Base-by-base conservation (phyloP, 2,113 vertebrate genomes). In the Meriones unguiculatus region DNA sequence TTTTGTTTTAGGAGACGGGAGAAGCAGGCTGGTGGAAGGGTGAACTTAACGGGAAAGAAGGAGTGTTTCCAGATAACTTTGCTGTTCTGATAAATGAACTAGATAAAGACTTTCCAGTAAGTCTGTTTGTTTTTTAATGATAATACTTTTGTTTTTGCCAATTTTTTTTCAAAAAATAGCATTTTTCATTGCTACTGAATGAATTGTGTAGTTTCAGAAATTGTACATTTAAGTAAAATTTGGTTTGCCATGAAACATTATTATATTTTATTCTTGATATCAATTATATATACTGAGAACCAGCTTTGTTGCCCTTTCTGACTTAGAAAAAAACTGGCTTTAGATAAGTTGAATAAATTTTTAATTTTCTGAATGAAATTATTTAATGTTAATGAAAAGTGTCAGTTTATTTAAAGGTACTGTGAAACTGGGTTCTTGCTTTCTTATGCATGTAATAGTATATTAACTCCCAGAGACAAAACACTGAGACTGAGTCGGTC, bases 11-110 rank as follows among this genome's bases (percentile, higher is more conserved):
- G 99, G 99, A 99, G 87, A 99, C 99, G 72, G 99, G 99, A 81
- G 99, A 99, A 93, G 94, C 98, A 1, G 99, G 99, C 93, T 99
- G 99, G 99, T 99, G 99, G 99, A 99, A 98, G 98, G 99, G 99
- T 73, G 99, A 99, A 91, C 95, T 99, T 30, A 99, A 98, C 69
- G 99, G 99, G 62, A 99, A 97, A 99, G 98, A 99, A 97, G 99
- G 99, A 7, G 99, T 99, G 80, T 99, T 99, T 97, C 99, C 99
- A 73, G 99, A 99, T 96, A 99, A 99, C 97, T 99, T 99, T 97
- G 99, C 99, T 77, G 5, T 97, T 98, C 97, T 99, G 95, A 98
- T 99, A 97, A 97, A 98, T 89, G 99, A 99, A 38, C 93, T 98
- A 78, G 99, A 99, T 96, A 99, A 99, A 98, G 99, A 99, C 97